Evolutionary conservation across 1,140 invertebrate genomes (phyloP), one percentile per base, ranked within the genome.

Genomic region (Drosophila punjabiensis): DNA sequence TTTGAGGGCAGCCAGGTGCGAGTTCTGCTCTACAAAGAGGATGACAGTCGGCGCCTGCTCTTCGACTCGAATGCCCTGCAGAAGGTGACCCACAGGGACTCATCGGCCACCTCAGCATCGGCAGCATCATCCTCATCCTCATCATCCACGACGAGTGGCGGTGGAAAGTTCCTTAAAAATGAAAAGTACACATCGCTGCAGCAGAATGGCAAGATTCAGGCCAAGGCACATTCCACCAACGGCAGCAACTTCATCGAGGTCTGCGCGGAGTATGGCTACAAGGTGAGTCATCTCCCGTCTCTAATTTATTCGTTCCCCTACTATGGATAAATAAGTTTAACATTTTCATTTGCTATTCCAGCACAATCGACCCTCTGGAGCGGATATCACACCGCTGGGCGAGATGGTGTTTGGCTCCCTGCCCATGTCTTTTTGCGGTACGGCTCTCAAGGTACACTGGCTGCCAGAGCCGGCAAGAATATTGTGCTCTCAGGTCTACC

Each of bases 381-480:
- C 85, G n/a, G 97, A 98, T 93, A 95, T 96, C 16, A 95, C 95
- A 66, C 94, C 96, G 37, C 93, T 98, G 77, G 96, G 97, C 76
- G 98, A 98, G 95, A 97, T 98, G 96, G 96, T 98, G 80, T 98
- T 98, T 93, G 98, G 98, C 5, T 96, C 97, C 5, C 96, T 97
- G 33, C 96, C 97, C 0, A 97, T 98, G 96, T 96, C 96, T 69
- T 98, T 96, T 93, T 95, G 95, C 85, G 97, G 97, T 50, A 95
- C 96, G 9, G 96, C 96, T n/a, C 94, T 97, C 39, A 98, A 98
- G 94, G 96, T 97, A 35, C 96, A 97, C 86, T 95, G 95, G 77
- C 94, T 98, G 82, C 95, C 95, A 82, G 95, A 95, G 45, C 97
- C 97, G 28, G 94, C 95, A 4, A 95, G 96, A 45, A 92, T 97